Evolutionary conservation across 37 sponge, comb jelly and placozoan genomes (phyloP), one percentile per base, ranked within the genome.

Genomic region (Tethya wilhelma): DNA sequence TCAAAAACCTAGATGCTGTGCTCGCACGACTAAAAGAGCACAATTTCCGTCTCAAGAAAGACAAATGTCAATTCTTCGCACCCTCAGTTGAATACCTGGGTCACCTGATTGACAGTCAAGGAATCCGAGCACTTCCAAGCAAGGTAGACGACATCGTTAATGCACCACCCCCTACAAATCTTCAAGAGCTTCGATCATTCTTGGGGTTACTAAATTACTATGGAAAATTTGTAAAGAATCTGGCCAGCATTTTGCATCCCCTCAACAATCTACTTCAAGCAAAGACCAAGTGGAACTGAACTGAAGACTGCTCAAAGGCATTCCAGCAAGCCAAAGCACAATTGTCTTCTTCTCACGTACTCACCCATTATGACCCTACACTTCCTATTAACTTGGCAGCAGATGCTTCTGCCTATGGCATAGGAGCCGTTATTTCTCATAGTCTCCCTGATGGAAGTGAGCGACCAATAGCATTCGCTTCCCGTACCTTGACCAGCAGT

Each of bases 391-490:
- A 3, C 32, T 11, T 83, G 41, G 84, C 75, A 0, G 55, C 29
- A n/a, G 84, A 83, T 65, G 84, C 84, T 28, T 83, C 84, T 0
- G 43, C 75, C 25, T 44, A 64, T 62, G 84, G 84, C 26, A n/a
- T 74, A 0, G 84, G 84, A 34, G 75, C 75, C 11, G 74, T 74
- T 45, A 66, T 83, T 5, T 73, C 84, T 3, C 89, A 88, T 29
- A 42, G 29, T 20, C 30, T 67, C 25, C 71, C 55, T 12, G 64
- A 84, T 78, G 80, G 80, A 29, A 39, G 4, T 23, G 90, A 84
- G 20, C 44, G 75, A 20, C 90, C 84, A 5, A 59, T 89, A 7
- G 84, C 86, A 33, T 79, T 68, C 49, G 85, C 85, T 29, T 89
- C 84, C 23, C 67, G 90, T 22, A 84, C 74, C 1, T 44, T 89